Base-by-base conservation (phyloP, 2,113 vertebrate genomes). In the Nettapus auritus region DNA sequence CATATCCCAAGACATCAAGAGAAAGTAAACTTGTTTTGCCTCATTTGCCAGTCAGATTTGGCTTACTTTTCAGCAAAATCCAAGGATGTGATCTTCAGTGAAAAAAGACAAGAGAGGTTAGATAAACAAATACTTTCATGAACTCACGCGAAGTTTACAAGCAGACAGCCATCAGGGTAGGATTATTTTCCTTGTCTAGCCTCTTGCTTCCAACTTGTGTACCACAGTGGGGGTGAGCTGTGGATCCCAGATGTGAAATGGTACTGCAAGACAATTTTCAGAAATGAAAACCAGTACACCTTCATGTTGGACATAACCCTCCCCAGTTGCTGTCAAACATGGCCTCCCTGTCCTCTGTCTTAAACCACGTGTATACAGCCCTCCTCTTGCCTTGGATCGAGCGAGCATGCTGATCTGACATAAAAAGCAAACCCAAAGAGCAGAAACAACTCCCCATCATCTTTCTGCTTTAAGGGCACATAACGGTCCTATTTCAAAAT, bases 171-270 rank as follows among this genome's bases (percentile, higher is more conserved):
- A 28, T 53, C 48, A 38, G 22, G 36, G 13, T 64, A 53, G 20
- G 12, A 33, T 40, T 40, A 53, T 31, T 62, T 29, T 64, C 76
- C 23, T 64, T 53, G 14, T 40, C 48, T 48, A 79, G n/a, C 38
- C 20, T 21, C 31, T 79, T 38, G 31, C 31, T 53, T 64, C 60
- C 8, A 66, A 9, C 29, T 42, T 21, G 52, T 23, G 17, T 53
- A 53, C 6, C 9, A 53, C 2, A 31, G 25, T 38, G 25, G 11
- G 16, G 23, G 9, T 4, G 8, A 8, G n/a, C 3, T 25, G 4
- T 20, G 6, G 2, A 64, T 62, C 52, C 64, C 44, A 38, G 22
- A 42, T 83, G 20, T 64, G 62, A 46, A 17, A 62, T 20, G 62
- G 52, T 29, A 36, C 2, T 28, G 1, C 9, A 81, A 77, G 33